phyloP scores from a whole-genome alignment of 2,888 invertebrate species.

The Endomychus coccineus region DNA sequence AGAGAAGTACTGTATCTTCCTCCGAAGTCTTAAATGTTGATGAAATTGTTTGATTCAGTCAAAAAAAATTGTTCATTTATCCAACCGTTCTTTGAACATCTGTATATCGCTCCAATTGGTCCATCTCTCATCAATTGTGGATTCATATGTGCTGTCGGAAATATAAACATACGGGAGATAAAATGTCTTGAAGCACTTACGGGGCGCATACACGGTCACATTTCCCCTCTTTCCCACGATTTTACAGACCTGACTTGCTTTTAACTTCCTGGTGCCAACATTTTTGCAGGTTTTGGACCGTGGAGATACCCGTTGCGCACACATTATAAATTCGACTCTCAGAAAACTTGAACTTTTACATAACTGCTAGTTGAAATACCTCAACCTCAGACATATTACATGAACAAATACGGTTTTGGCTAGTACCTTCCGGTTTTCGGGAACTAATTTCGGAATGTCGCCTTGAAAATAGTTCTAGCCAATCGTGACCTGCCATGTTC shows the following conservation, averaged over 20 bases:
- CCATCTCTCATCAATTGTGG: slow-evolving; percentile 12
- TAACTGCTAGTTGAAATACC: slow-evolving; percentile 23
- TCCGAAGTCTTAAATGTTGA: slow-evolving; percentile 12
- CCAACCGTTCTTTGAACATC: slow-evolving; percentile 3
- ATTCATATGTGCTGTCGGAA: background rate
- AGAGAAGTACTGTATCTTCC: slow-evolving; percentile 13
- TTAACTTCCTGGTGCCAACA: slow-evolving; percentile 17
- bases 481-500: slow-evolving; percentile 7
- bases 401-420: slow-evolving; percentile 25
- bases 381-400: slow-evolving; percentile 27
- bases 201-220: slow-evolving; percentile 2
- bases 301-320: slow-evolving; percentile 40
- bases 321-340: slow-evolving; percentile 33
- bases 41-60: slow-evolving; percentile 16
- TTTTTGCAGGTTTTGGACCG: slow-evolving; percentile 37
- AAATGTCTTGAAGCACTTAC: slow-evolving; percentile 9
- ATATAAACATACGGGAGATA: slow-evolving; percentile 2
- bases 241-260: slow-evolving; percentile 9
- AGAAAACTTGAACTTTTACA: slow-evolving; percentile 22
- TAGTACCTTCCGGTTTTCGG: slow-evolving; percentile 28
- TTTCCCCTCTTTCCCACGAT: slow-evolving; percentile 13
- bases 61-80: slow-evolving; percentile 13
- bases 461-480: slow-evolving; percentile 7
- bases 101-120: slow-evolving; percentile 12
- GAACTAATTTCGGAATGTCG: slow-evolving; percentile 10